A percentile compares a stretch with the other conserved stretches of the same genome.
These are phyloP conservation scores for Menidia beryllina DNA, from an alignment of 2,113 vertebrate species.

Conservation along the genomic window DNA sequence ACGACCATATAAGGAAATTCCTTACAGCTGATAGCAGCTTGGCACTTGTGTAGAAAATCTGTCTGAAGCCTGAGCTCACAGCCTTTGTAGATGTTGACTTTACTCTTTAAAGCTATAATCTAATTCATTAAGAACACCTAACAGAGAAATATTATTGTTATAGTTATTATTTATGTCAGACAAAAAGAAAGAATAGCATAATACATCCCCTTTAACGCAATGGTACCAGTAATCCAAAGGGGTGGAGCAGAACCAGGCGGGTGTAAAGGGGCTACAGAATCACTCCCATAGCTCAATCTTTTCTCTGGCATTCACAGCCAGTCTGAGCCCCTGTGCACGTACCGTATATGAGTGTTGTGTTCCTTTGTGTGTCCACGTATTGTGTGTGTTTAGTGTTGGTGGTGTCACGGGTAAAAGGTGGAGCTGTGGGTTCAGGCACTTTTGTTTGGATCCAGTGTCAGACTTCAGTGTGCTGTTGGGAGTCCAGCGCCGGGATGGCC, in stretches of 20 bases:
- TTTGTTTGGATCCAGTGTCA: conserved; percentile 91
- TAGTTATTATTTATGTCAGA: not conserved
- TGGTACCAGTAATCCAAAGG: conserved; percentile 70
- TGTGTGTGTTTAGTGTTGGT: conserved; percentile 37
- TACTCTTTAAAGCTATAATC: not conserved
- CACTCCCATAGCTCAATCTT: conserved; percentile 55
- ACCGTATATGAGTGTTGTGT: conserved; percentile 8
- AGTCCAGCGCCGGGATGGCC: conserved; percentile 88
- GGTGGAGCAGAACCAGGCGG: conserved; percentile 69
- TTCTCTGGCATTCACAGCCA: conserved; percentile 68
- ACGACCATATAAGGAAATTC: not conserved
- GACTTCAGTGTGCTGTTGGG: conserved; percentile 97
- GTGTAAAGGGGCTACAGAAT: conserved; percentile 65
- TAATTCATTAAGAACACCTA: not conserved
- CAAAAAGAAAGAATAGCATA: not conserved
- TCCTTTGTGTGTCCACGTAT: conserved; percentile 25
- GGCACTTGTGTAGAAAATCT: not conserved
- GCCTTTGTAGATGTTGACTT: not conserved
- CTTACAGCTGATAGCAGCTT: not conserved
- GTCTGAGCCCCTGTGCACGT: conserved; percentile 45
- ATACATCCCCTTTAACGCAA: conserved; percentile 27
- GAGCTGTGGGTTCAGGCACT: conserved; percentile 92
- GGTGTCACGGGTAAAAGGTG: conserved; percentile 48
- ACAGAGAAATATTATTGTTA: not conserved
- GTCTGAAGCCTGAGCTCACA: not conserved